Evolutionary conservation across 2,797 vertebrate species (phyloP).

Genomic region (Muscicapa striata): DNA sequence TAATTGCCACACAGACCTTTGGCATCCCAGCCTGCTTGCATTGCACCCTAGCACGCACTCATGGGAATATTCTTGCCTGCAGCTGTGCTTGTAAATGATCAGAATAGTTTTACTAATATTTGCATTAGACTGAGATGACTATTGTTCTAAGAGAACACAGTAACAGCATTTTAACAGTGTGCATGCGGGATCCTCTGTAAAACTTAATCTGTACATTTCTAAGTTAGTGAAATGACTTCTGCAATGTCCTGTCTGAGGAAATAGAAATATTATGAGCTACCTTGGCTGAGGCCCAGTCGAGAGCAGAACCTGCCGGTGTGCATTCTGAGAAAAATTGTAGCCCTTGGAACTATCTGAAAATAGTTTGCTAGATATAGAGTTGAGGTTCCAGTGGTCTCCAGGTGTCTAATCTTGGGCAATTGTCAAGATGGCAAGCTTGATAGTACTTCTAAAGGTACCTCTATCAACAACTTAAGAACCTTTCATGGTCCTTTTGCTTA

Average conservation of each 20-base stretch:
- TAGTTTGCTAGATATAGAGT: not conserved
- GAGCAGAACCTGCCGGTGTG: not conserved
- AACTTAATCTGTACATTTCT: not conserved
- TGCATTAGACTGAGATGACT: conserved; percentile 3
- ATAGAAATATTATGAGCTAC: not conserved
- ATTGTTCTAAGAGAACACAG: conserved; percentile 6
- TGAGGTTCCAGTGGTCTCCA: not conserved
- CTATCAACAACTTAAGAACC: not conserved
- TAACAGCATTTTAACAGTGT: not conserved
- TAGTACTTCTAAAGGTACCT: not conserved
- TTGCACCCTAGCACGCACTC: not conserved
- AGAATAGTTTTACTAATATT: conserved; percentile 40
- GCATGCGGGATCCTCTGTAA: not conserved
- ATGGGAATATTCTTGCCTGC: not conserved
- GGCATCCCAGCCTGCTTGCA: not conserved
- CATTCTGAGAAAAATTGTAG: not conserved
- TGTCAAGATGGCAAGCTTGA: not conserved
- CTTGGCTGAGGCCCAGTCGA: not conserved
- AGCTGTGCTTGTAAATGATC: conserved; percentile 35
- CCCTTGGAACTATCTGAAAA: not conserved
- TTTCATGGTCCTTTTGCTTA: not conserved
- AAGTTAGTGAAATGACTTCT: not conserved
- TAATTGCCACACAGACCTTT: not conserved
- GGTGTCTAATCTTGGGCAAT: not conserved
- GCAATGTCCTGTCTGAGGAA: not conserved